Evolutionary conservation across 2,888 invertebrate genomes (phyloP), one percentile per base, ranked within the genome.

Genomic region (Aproaerema taeniolella): DNA sequence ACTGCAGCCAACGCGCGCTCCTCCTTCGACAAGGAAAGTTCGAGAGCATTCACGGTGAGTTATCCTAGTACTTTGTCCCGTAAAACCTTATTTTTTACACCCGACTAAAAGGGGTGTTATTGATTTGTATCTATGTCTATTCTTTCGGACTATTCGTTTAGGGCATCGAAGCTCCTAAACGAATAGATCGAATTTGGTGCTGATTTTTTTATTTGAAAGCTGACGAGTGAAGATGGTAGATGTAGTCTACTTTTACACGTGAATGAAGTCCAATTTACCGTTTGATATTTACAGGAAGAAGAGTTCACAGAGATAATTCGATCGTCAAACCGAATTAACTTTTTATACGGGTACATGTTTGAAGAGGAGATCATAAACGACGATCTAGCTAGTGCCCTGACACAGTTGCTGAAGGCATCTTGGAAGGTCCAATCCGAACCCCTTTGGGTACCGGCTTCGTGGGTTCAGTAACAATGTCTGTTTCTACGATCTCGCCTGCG

Each of bases 301-400:
- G 97, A 98, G 72, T 94, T 97, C 57, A 83, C 90, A 13, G 95
- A 95, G 57, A 97, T 98, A 75, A 83, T 97, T 13, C 91, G 92
- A 58, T 93, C 94, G 39, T 92, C 95, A 13, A 92, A 92, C 39
- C 91, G 95, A 53, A 95, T 99, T 61, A 96, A 97, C 76, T 95
- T 94, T 67, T 89, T 95, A 31, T 98, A 97, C 74, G 94, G 95
- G 1, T 98, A 98, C 74, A 92, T 95, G 75, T 98, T 98, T 71
- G 99, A 99, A 78, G 95, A 95, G 62, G 92, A 92, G 54, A 94
- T 99, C 38, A 89, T 96, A n/a, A 99, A 99, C 67, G 95, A 93
- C 17, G 95, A 98, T 62, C 83, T 99, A 43, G 91, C 94, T 1
- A 88, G 89, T 42, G 95, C 98, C 12, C 93, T 98, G 56, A 93